Base-by-base conservation (phyloP, 2,113 vertebrate genomes). In the Vombatus ursinus region DNA sequence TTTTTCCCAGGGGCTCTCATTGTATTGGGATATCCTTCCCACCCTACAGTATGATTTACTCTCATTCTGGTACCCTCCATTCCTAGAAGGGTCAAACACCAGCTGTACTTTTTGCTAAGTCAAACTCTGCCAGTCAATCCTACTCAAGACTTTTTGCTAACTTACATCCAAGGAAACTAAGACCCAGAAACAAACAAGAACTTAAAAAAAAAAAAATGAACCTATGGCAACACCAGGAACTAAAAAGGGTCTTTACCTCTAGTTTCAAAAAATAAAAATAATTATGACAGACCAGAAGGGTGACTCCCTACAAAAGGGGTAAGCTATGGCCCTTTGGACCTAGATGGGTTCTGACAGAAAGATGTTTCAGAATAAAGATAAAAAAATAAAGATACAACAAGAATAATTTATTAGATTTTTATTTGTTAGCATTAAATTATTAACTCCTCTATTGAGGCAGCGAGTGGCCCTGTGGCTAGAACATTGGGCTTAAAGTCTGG, bases 141-240 rank as follows among this genome's bases (percentile, higher is more conserved):
- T 48, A 90, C 47, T 49, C 89, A 50, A 31, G 89, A 28, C 48
- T 31, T 50, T 50, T 90, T 90, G 24, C 25, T 22, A 50, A 49
- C 11, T 94, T 95, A 37, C 53, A 95, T 49, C 61, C 2, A 52
- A 12, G 24, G 1, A 50, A 96, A 95, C 93, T 89, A 31, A 28
- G 96, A 95, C 44, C 28, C 49, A 50, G 96, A 95, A 48, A 93
- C 50, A 93, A 22, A 90, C 95, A 22, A 95, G 47, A 96, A 94
- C 0, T 24, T 94, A 25, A 50, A 90, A 91, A 84, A 25, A 91
- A 84, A 25, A 92, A 22, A 96, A 68, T 44, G 94, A 91, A 19
- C 1, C 5, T 90, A 3, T 50, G 19, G 26, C 90, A 93, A 68
- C 25, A 94, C 90, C 49, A 96, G 48, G 23, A 95, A 96, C 28